phyloP scores from a whole-genome alignment of 2,888 invertebrate species.

The Teleogryllus oceanicus region DNA sequence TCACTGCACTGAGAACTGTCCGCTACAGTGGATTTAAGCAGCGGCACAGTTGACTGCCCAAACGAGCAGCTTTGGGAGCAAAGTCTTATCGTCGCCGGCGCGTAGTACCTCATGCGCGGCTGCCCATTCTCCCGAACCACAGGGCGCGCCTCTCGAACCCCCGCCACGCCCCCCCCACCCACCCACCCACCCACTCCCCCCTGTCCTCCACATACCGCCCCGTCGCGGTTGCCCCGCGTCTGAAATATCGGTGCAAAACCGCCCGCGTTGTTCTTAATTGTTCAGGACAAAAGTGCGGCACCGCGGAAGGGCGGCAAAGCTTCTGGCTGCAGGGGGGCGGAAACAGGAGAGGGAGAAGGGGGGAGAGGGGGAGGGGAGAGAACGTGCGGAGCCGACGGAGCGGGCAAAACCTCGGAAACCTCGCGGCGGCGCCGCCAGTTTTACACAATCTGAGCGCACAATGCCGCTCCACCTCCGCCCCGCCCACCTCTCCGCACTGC shows the following conservation, averaged over 20 bases:
- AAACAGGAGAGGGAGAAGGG: neutral
- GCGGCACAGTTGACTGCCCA: too few species aligned
- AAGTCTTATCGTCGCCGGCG: too few species aligned
- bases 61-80: too few species aligned
- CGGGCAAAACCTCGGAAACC: constrained; percentile 18
- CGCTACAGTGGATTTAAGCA: too few species aligned
- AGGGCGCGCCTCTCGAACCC: neutral
- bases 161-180: neutral
- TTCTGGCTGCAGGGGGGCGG: neutral
- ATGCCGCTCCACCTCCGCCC: neutral
- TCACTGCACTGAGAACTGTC: too few species aligned
- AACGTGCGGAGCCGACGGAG: neutral
- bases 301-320: neutral
- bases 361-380: neutral
- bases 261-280: constrained; percentile 11
- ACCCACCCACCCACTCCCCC: neutral
- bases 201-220: neutral
- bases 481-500: neutral
- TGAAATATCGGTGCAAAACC: constrained; percentile 20
- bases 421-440: neutral
- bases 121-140: neutral
- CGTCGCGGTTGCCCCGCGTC: constrained; percentile 12
- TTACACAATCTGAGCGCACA: constrained; percentile 8
- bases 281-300: neutral
- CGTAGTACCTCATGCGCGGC: too few species aligned